Percentiles rank a stretch among this genome's conserved stretches.
Conservation (phyloP, 2,113 vertebrate genomes). For the Nansenia antarctica region DNA sequence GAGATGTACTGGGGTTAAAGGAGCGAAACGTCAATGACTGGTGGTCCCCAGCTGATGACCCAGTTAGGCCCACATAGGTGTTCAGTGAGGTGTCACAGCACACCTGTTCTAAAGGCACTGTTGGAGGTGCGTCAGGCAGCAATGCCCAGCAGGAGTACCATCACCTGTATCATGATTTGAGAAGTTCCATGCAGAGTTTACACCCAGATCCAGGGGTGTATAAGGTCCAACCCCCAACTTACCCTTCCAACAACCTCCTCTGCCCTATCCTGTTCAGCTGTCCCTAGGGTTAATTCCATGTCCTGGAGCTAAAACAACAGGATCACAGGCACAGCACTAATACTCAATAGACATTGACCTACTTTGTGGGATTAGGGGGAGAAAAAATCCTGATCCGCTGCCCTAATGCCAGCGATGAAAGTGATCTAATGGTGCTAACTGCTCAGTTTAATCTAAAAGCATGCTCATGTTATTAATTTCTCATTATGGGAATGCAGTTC, state of each 20-base stretch:
- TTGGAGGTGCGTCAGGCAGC: too few species aligned
- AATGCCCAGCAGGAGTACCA: too few species aligned
- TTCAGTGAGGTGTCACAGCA: too few species aligned
- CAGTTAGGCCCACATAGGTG: too few species aligned
- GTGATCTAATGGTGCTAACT: constrained; percentile 80
- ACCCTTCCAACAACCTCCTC: constrained; percentile 71
- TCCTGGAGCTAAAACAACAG: constrained; percentile 79
- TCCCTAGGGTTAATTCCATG: constrained; percentile 77
- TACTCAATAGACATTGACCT: constrained; percentile 81
- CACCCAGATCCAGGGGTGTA: constrained; percentile 54
- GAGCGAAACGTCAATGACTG: too few species aligned
- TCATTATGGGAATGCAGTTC: constrained; percentile 79
- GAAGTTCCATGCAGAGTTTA: constrained; percentile 51
- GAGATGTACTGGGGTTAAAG: too few species aligned
- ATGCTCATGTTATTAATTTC: constrained; percentile 79
- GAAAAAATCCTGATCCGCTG: constrained; percentile 69
- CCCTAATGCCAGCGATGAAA: constrained; percentile 79
- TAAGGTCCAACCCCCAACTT: constrained; percentile 40
- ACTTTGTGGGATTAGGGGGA: constrained; percentile 75
- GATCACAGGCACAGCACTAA: constrained; percentile 77
- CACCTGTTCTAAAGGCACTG: too few species aligned
- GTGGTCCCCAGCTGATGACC: too few species aligned
- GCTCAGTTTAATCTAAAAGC: constrained; percentile 78
- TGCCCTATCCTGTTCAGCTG: constrained; percentile 72
- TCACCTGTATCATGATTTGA: too few species aligned